Conservation (phyloP, 2,113 vertebrate genomes). For the Percina caprodes region DNA sequence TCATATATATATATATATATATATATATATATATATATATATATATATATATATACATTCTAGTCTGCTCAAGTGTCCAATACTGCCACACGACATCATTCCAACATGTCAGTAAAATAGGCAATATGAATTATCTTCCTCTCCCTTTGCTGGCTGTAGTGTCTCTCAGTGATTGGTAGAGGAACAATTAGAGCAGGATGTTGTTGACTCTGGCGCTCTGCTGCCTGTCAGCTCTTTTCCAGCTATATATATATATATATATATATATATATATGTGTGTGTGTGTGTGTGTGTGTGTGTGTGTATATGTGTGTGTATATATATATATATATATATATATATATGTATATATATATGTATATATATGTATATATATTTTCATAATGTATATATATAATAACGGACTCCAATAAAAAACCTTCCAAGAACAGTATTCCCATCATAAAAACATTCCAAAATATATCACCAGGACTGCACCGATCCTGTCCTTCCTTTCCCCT, state of each 20-base stretch:
- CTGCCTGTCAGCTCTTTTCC: conserved; percentile 35
- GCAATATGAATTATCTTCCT: background rate
- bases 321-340: too few species aligned
- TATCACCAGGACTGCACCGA: background rate
- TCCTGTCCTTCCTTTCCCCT: background rate
- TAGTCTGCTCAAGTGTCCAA: background rate
- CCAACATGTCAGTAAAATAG: conserved; percentile 6
- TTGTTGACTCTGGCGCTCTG: conserved; percentile 30
- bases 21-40: too few species aligned
- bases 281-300: too few species aligned
- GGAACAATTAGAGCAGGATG: conserved; percentile 15
- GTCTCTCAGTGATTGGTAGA: conserved; percentile 26
- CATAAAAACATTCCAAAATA: background rate
- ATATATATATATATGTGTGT: too few species aligned
- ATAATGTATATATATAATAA: too few species aligned
- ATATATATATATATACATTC: too few species aligned
- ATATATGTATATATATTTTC: too few species aligned
- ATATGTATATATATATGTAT: too few species aligned
- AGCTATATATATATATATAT: background rate
- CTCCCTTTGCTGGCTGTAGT: background rate
- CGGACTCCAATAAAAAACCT: background rate
- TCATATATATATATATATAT: too few species aligned
- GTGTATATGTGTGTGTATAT: too few species aligned
- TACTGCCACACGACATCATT: background rate
- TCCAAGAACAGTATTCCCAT: background rate